These are phyloP conservation scores for Argopecten irradians DNA, from an alignment of 1,140 invertebrate genomes.

Conservation along the genomic window DNA sequence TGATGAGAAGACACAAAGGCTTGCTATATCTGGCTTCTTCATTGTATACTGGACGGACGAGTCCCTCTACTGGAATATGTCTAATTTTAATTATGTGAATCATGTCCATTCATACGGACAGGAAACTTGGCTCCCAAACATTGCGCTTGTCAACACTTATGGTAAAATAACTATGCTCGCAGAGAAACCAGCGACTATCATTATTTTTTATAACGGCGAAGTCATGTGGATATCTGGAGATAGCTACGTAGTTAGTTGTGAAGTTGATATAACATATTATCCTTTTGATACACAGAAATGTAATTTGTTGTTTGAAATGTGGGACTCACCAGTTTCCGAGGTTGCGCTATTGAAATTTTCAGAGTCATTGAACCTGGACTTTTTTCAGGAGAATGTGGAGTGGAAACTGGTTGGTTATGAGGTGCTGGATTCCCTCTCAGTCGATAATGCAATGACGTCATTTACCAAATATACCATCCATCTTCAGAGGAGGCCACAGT, in stretches of 20 bases:
- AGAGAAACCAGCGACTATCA: background rate
- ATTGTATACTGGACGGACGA: constrained; percentile 36
- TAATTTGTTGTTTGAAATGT: constrained; percentile 73
- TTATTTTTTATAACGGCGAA: constrained; percentile 88
- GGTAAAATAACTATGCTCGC: constrained; percentile 35
- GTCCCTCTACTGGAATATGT: constrained; percentile 31
- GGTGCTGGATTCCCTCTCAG: background rate
- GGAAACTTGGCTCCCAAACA: constrained; percentile 50
- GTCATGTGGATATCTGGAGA: constrained; percentile 97
- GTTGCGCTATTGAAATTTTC: constrained; percentile 67
- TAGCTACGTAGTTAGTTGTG: constrained; percentile 97
- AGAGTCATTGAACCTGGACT: background rate
- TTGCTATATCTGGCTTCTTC: constrained; percentile 32
- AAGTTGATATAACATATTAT: constrained; percentile 91
- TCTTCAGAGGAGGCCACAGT: background rate
- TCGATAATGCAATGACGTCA: background rate
- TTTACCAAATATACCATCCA: background rate
- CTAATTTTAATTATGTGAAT: background rate
- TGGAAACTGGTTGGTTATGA: background rate
- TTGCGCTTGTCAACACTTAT: constrained; percentile 42
- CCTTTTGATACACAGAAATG: constrained; percentile 86
- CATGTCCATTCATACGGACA: constrained; percentile 26
- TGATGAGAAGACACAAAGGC: constrained; percentile 29
- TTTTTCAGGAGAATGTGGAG: constrained; percentile 32
- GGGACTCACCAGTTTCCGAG: constrained; percentile 59